Evolutionary conservation across 2,797 vertebrate species (phyloP), one percentile per base, ranked within the genome.

Genomic region (Ptychadena robeensis): DNA sequence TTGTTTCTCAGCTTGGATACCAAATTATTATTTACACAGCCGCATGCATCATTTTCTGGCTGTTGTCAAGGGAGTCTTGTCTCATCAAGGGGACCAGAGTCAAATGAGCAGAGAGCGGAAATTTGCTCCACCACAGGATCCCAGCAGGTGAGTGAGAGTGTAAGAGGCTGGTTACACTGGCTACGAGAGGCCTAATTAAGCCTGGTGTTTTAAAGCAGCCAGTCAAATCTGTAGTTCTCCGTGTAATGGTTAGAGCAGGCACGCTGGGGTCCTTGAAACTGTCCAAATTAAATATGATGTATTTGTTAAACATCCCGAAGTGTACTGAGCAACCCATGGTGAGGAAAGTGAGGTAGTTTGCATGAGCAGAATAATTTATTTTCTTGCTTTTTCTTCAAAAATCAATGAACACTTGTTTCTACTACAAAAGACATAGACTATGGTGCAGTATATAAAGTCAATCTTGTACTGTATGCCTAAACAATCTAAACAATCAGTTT

Each of bases 101-200:
- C 81, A 70, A 78, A 78, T 83, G 67, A 82, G 81, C 73, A 82
- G 74, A 70, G 34, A 82, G 64, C 53, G 40, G 79, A 81, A 22
- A 64, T 63, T 74, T 68, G 22, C 66, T 78, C 38, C 74, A 65
- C 37, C 14, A 22, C 32, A 38, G 31, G 48, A 72, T 71, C 38
- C 44, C 81, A 72, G 80, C 72, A 69, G 80, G 65, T 75, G 59
- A 72, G 28, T 53, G 80, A 74, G 53, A 72, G 59, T 83, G 67
- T 78, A 37, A 66, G 25, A 53, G 35, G 57, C 65, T 65, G 40
- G 80, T 37, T 74, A 73, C 31, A 81, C 70, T 81, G 48, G 80
- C 28, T 72, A 67, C 30, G 73, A 74, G 80, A 73, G 31, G 37
- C 37, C 73, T 82, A 71, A 77, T 77, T 82, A 82, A 76, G 48